These are phyloP conservation scores for Hyalella azteca DNA, from an alignment of 2,888 invertebrate species.

Conservation along the genomic window DNA sequence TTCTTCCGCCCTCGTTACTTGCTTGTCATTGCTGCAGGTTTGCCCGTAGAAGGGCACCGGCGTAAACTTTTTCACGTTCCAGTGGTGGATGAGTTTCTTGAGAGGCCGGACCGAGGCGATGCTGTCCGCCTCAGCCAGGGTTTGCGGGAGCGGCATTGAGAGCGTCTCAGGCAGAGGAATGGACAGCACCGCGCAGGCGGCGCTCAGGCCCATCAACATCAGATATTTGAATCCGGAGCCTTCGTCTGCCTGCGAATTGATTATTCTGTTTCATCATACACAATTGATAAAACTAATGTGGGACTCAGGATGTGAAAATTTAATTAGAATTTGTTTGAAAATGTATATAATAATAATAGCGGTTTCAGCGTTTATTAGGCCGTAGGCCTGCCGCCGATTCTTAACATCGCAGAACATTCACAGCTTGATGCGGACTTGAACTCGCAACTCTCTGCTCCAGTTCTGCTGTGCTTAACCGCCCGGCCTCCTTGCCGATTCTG, in stretches of 20 bases:
- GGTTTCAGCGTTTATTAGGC: too few relatives aligned
- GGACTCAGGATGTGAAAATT: too few relatives aligned
- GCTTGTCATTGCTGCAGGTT: neutral
- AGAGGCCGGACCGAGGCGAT: slow-evolving; percentile 38
- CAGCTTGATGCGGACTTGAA: too few relatives aligned
- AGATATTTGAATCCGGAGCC: slow-evolving; percentile 38
- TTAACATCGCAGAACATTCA: too few relatives aligned
- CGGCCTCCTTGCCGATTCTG: too few relatives aligned
- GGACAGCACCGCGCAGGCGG: neutral
- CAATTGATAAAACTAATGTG: too few relatives aligned
- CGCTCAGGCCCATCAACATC: slow-evolving; percentile 22
- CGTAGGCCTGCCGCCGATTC: too few relatives aligned
- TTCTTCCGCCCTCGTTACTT: neutral
- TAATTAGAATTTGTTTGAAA: too few relatives aligned
- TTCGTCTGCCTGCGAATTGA: slow-evolving; percentile 41
- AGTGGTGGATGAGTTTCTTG: slow-evolving; percentile 48
- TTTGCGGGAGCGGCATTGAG: slow-evolving; percentile 48
- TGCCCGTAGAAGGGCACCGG: neutral
- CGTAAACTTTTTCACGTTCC: slow-evolving; percentile 41
- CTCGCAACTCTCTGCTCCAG: too few relatives aligned
- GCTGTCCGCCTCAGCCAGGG: slow-evolving; percentile 45
- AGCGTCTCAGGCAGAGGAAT: slow-evolving; percentile 46
- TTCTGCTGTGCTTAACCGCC: too few relatives aligned
- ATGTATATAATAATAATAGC: too few relatives aligned
- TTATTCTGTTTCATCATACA: too few relatives aligned